Evolutionary conservation across 2,797 vertebrate genomes (phyloP).

Genomic region (Pagetopsis macropterus): DNA sequence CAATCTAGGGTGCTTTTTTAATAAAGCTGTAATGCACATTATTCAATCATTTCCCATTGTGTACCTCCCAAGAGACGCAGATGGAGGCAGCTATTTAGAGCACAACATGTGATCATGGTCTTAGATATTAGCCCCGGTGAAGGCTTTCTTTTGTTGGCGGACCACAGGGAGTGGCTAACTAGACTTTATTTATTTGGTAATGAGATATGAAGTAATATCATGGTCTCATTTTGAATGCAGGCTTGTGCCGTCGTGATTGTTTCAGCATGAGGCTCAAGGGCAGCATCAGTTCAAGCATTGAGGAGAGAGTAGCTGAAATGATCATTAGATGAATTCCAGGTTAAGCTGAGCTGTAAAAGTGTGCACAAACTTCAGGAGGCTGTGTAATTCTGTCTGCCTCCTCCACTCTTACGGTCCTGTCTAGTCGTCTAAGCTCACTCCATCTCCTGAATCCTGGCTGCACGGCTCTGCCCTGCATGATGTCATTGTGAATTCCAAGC

Average conservation of each 20-base stretch:
- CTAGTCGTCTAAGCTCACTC: constrained; percentile 53
- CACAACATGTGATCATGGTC: constrained; percentile 40
- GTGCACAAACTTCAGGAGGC: constrained; percentile 34
- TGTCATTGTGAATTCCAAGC: constrained; percentile 84
- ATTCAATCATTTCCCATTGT: constrained; percentile 21
- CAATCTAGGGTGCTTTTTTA: constrained; percentile 20
- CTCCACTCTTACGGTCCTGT: constrained; percentile 43
- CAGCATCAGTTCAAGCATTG: constrained; percentile 29
- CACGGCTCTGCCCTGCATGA: constrained; percentile 68
- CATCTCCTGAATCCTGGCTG: constrained; percentile 53
- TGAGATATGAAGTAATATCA: constrained; percentile 51
- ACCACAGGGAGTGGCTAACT: constrained; percentile 52
- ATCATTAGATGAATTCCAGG: constrained; percentile 41
- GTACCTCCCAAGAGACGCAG: background rate
- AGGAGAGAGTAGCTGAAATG: constrained; percentile 24
- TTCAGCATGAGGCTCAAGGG: constrained; percentile 46
- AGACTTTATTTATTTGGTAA: constrained; percentile 59
- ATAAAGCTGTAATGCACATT: constrained; percentile 25
- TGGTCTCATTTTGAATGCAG: constrained; percentile 45
- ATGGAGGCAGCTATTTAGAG: constrained; percentile 14
- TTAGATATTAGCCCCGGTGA: constrained; percentile 25
- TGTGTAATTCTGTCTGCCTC: constrained; percentile 42
- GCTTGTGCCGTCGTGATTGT: constrained; percentile 32
- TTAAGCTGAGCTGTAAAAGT: constrained; percentile 44
- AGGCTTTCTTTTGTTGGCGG: constrained; percentile 39